phyloP scores from a whole-genome alignment of 2,888 invertebrate genomes.

The Apeira syringaria region DNA sequence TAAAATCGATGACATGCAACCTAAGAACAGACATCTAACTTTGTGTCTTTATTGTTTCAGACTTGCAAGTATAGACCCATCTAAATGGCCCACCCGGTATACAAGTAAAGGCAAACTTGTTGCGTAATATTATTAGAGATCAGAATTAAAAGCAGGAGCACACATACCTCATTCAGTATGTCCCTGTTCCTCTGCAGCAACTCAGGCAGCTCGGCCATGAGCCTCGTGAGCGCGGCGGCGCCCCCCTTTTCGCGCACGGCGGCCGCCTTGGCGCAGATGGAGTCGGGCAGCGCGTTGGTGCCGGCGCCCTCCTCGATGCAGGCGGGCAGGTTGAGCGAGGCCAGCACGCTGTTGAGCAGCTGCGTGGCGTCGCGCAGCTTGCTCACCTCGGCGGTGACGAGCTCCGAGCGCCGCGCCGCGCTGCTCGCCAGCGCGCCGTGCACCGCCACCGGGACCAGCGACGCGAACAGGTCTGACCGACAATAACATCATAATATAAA shows the following conservation, averaged over 20 bases:
- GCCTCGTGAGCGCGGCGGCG: slow-evolving; percentile 85
- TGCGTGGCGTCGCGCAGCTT: slow-evolving; percentile 96
- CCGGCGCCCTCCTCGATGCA: slow-evolving; percentile 92
- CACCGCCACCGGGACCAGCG: slow-evolving; percentile 94
- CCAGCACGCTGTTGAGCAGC: slow-evolving; percentile 93
- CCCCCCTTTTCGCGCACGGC: slow-evolving; percentile 92
- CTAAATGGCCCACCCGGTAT: too few relatives aligned
- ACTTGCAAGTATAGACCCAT: too few relatives aligned
- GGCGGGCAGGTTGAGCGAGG: slow-evolving; percentile 98
- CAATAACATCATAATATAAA: too few relatives aligned
- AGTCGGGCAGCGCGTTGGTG: slow-evolving; percentile 90
- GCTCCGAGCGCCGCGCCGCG: slow-evolving; percentile 93
- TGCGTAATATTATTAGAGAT: too few relatives aligned
- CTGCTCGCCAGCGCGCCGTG: slow-evolving; percentile 95
- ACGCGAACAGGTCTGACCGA: slow-evolving; percentile 90
- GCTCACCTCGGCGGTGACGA: slow-evolving; percentile 93
- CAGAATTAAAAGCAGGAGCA: too few relatives aligned
- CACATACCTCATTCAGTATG: slow-evolving; percentile 93
- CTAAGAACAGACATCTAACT: too few relatives aligned
- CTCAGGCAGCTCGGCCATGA: slow-evolving; percentile 95
- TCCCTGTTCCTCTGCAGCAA: slow-evolving; percentile 93
- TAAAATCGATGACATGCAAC: too few relatives aligned
- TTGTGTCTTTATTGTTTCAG: too few relatives aligned
- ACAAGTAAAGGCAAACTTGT: too few relatives aligned
- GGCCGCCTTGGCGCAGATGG: slow-evolving; percentile 93